These are phyloP conservation scores for Hippocampus mohnikei DNA, from an alignment of 2,113 vertebrate species.

Conservation along the genomic window DNA sequence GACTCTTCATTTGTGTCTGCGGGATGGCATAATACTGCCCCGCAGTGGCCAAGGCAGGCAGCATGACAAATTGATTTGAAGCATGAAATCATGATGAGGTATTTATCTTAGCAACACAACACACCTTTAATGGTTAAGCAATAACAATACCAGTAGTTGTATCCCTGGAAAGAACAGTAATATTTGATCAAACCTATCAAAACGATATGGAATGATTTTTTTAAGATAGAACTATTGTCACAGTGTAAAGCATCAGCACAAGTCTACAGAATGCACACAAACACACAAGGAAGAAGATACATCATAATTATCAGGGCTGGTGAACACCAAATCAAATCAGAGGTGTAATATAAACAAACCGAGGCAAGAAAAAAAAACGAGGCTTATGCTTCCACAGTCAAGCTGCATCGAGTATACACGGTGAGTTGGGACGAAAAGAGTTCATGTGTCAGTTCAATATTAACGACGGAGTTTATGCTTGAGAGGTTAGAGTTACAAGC, in stretches of 20 bases:
- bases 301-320: slow-evolving; percentile 64
- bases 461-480: slow-evolving; percentile 41
- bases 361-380: slow-evolving; percentile 37
- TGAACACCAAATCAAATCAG: slow-evolving; percentile 56
- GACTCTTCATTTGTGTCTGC: too few species aligned
- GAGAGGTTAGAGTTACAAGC: slow-evolving; percentile 43
- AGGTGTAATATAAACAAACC: slow-evolving; percentile 53
- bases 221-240: not conserved
- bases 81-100: too few species aligned
- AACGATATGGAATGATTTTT: not conserved
- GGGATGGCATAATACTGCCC: too few species aligned
- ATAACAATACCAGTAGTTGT: not conserved
- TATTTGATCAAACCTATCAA: not conserved
- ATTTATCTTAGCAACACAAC: not conserved
- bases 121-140: not conserved
- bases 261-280: slow-evolving; percentile 16
- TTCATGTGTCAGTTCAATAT: slow-evolving; percentile 29
- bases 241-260: not conserved
- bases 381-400: slow-evolving; percentile 22
- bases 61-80: too few species aligned
- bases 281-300: slow-evolving; percentile 40
- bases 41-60: too few species aligned
- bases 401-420: slow-evolving; percentile 32
- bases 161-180: not conserved
- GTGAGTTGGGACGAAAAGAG: slow-evolving; percentile 20